These are phyloP conservation scores for Acanthaster planci DNA, from an alignment of 35 echinoderm and acorn worm species.

Conservation along the genomic window DNA sequence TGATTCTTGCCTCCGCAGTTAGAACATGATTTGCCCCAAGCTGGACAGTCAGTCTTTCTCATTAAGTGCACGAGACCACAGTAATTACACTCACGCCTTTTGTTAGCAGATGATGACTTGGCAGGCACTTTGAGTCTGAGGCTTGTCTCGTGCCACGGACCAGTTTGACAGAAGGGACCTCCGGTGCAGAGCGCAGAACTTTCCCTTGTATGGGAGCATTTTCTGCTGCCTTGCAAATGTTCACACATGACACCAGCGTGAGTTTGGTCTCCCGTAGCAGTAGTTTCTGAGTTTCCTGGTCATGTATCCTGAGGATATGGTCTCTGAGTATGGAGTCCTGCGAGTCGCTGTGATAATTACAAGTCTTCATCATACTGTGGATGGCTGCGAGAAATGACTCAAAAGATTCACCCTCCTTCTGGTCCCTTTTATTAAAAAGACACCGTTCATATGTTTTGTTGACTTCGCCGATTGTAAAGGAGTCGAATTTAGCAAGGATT, in stretches of 20 bases:
- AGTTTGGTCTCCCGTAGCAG: slow-evolving; percentile 19
- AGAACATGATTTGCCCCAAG: no score
- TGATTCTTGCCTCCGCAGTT: no score
- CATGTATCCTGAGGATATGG: no score
- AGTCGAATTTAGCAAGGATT: slow-evolving; percentile 28
- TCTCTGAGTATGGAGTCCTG: slow-evolving; percentile 20
- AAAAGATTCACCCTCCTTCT: slow-evolving; percentile 20
- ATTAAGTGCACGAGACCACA: no score
- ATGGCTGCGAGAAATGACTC: slow-evolving; percentile 24
- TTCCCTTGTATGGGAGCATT: slow-evolving; percentile 22
- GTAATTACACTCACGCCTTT: background rate
- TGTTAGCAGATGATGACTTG: background rate
- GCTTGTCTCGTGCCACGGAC: background rate
- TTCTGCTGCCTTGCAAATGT: background rate
- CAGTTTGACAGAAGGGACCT: background rate
- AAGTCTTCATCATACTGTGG: slow-evolving; percentile 35
- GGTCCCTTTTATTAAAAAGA: slow-evolving; percentile 47
- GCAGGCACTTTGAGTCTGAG: background rate
- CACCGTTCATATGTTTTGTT: slow-evolving; percentile 45
- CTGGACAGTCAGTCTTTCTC: no score
- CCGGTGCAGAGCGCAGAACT: background rate
- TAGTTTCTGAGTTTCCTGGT: slow-evolving; percentile 12
- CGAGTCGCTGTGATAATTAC: slow-evolving; percentile 20
- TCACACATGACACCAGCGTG: slow-evolving; percentile 13
- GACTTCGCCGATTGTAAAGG: no score